These are phyloP conservation scores for Cheilosia vulpina DNA, from an alignment of 2,888 invertebrate genomes.

Conservation along the genomic window DNA sequence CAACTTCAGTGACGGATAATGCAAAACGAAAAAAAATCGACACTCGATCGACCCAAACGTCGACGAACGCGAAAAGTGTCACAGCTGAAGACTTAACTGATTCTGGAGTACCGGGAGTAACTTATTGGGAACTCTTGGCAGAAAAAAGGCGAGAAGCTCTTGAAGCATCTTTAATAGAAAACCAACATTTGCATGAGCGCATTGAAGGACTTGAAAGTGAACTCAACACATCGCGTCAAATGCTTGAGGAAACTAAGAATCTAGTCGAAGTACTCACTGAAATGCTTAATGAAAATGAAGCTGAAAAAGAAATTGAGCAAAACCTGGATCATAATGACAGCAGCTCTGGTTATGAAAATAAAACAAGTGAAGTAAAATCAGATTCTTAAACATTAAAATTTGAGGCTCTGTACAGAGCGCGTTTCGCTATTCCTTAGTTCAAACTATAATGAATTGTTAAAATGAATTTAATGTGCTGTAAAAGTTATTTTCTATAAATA, in stretches of 20 bases:
- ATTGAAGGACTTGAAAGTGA: constrained; percentile 84
- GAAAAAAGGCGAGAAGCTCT: constrained; percentile 89
- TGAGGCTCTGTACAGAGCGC: not conserved
- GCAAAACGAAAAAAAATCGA: constrained; percentile 83
- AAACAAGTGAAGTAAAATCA: not conserved
- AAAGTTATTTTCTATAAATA: constrained; percentile 51
- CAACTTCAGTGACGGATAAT: constrained; percentile 80
- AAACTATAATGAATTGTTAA: constrained; percentile 20
- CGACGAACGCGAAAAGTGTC: constrained; percentile 81
- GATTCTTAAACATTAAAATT: not conserved
- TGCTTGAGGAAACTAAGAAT: constrained; percentile 90
- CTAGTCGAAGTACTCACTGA: constrained; percentile 91
- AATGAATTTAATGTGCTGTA: constrained; percentile 29
- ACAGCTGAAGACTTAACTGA: constrained; percentile 89
- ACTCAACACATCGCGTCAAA: constrained; percentile 88
- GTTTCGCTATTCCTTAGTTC: constrained; percentile 10
- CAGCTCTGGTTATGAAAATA: constrained; percentile 42
- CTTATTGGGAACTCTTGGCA: constrained; percentile 91
- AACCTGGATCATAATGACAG: constrained; percentile 22
- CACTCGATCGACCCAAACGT: constrained; percentile 85
- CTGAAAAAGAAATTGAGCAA: constrained; percentile 81
- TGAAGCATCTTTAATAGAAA: constrained; percentile 89
- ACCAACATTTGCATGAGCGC: constrained; percentile 85
- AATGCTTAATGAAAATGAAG: constrained; percentile 86
- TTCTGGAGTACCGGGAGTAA: constrained; percentile 88